Conservation (phyloP, 2,113 vertebrate genomes). For the Ovibos moschatus region DNA sequence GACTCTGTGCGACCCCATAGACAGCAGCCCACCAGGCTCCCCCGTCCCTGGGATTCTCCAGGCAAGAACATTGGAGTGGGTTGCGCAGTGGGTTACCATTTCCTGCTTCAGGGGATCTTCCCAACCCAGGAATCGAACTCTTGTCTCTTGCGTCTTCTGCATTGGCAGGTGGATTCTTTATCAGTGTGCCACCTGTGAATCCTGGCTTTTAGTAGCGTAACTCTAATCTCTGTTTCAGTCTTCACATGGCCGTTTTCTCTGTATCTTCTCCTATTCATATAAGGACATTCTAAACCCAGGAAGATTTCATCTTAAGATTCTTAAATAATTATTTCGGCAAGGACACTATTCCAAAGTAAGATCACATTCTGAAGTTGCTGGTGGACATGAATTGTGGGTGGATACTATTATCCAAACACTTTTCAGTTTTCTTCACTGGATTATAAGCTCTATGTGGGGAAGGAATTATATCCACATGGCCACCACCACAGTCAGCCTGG, state of each 20-base stretch:
- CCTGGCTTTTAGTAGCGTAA: background rate
- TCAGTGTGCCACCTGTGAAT: accelerated
- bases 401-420: background rate
- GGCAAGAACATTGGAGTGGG: background rate
- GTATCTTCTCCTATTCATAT: background rate
- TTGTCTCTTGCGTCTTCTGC: background rate
- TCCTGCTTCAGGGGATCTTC: background rate
- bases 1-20: background rate
- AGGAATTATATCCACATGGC: background rate
- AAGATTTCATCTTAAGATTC: background rate
- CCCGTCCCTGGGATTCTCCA: background rate
- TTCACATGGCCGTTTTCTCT: background rate
- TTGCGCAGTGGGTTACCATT: background rate
- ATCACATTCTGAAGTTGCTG: background rate
- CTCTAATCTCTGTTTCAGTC: background rate
- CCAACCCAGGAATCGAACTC: background rate
- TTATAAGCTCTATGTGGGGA: background rate
- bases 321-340: background rate
- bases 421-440: background rate
- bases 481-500: background rate
- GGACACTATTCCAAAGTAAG: background rate
- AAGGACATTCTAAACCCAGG: background rate
- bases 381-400: background rate
- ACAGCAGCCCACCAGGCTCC: background rate
- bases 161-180: background rate